Base-by-base conservation (phyloP, 2,888 invertebrate genomes). In the Ellobium chinense region DNA sequence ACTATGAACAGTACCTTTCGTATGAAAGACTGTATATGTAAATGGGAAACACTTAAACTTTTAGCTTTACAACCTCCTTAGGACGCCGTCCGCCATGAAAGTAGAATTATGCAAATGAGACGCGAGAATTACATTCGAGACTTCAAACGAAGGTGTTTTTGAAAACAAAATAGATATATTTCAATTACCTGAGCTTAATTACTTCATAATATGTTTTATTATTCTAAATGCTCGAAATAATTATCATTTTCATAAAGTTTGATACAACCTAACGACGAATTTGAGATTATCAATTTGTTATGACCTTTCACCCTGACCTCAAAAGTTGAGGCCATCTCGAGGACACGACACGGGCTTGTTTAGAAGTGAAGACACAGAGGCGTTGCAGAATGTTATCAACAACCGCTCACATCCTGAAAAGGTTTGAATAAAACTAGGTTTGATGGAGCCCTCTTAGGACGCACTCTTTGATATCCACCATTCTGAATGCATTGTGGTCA, bases 341-440 rank as follows among this genome's bases (percentile, higher is more conserved):
- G 29, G 21, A 36, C 31, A 34, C 56, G 24, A 37, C 21, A 27
- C 29, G 54, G 46, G n/a, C n/a, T n/a, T n/a, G n/a, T n/a, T n/a
- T n/a, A n/a, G n/a, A n/a, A n/a, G n/a, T n/a, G n/a, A n/a, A 69
- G 46, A 5, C 7, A 7, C 46, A 46, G 27, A 39, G 24, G 12
- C 24, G 31, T 2, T 34, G 66, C 63, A 78, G 60, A 76, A 82
- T 82, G 82, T 60, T 82, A 68, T 79, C 82, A 76, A 79, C 82
- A 66, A 54, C 75, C 0, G 46, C 70, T 4, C 70, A 62, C 31
- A 24, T 69, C 29, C 39, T 54, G 2, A 73, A 58, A 75, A 82
- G 78, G 82, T 82, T 54, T n/a, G n/a, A n/a, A n/a, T n/a, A n/a
- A n/a, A n/a, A n/a, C n/a, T n/a, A n/a, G n/a, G n/a, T n/a, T n/a